These are phyloP conservation scores for Drosophila buzzatii DNA, from an alignment of 2,888 invertebrate species.

Conservation along the genomic window DNA sequence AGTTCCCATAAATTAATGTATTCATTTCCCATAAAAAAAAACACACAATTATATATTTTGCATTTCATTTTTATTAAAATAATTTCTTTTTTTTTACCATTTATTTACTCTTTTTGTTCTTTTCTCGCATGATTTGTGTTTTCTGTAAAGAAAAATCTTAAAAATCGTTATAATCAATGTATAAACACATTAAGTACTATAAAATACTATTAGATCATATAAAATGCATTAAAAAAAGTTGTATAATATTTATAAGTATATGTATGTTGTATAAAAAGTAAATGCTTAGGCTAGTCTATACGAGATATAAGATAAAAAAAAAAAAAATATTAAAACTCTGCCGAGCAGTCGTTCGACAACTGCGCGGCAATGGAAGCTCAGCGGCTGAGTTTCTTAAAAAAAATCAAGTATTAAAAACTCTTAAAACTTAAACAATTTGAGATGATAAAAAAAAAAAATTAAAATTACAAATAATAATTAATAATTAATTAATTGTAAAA, in stretches of 20 bases:
- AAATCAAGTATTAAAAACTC: constrained; percentile 5
- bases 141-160: constrained; percentile 68
- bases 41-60: constrained; percentile 10
- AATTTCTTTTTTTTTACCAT: constrained; percentile 47
- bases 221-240: constrained; percentile 51
- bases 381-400: constrained; percentile 62
- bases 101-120: constrained; percentile 39
- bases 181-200: constrained; percentile 27
- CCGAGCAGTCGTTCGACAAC: constrained; percentile 74
- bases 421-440: constrained; percentile 10
- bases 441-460: constrained; percentile 26
- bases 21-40: background rate
- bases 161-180: constrained; percentile 54
- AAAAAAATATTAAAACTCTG: constrained; percentile 29
- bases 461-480: constrained; percentile 12
- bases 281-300: constrained; percentile 39
- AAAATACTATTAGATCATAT: constrained; percentile 40
- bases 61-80: constrained; percentile 65
- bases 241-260: constrained; percentile 18
- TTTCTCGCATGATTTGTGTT: constrained; percentile 55
- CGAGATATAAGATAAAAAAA: constrained; percentile 4
- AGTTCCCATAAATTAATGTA: background rate
- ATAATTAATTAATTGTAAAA: constrained; percentile 5
- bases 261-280: constrained; percentile 22
- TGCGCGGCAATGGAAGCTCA: constrained; percentile 62